A percentile compares a stretch with the other conserved stretches of the same genome.
phyloP scores from a whole-genome alignment of 1,140 invertebrate species.

The Gyrodactylus salaris region DNA sequence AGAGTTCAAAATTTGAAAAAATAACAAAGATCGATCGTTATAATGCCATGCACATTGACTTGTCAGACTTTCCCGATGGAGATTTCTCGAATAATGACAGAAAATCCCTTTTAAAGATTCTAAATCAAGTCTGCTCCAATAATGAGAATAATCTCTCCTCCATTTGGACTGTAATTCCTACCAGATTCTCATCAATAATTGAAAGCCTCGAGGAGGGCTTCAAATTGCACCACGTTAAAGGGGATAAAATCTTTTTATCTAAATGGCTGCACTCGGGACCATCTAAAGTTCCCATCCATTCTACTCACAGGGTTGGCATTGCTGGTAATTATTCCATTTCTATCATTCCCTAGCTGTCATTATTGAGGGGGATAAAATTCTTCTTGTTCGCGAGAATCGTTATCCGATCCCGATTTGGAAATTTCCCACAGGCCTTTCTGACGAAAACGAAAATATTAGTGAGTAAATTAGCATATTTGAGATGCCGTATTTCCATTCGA shows the following conservation, averaged over 20 bases:
- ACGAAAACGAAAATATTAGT: neutral
- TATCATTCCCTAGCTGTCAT: neutral
- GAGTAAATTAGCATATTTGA: no score
- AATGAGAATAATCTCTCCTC: neutral
- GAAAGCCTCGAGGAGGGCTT: neutral
- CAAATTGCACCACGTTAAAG: neutral
- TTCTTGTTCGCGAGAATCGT: neutral
- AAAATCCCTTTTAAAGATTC: neutral
- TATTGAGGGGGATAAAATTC: neutral
- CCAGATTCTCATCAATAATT: neutral
- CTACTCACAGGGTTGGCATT: neutral
- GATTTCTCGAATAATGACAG: neutral
- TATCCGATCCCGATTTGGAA: neutral
- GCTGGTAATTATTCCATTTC: neutral
- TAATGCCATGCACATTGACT: neutral
- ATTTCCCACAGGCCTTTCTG: neutral
- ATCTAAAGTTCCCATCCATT: neutral
- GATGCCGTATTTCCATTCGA: no score
- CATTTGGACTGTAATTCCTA: neutral
- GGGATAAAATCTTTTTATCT: neutral
- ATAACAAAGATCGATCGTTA: neutral
- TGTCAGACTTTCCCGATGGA: neutral
- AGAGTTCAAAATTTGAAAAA: neutral
- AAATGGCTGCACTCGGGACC: neutral
- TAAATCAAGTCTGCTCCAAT: neutral